Percentiles rank a stretch among this genome's conserved stretches.
These are phyloP conservation scores for Drosophila orena DNA, from an alignment of 1,140 invertebrate genomes.

Conservation along the genomic window DNA sequence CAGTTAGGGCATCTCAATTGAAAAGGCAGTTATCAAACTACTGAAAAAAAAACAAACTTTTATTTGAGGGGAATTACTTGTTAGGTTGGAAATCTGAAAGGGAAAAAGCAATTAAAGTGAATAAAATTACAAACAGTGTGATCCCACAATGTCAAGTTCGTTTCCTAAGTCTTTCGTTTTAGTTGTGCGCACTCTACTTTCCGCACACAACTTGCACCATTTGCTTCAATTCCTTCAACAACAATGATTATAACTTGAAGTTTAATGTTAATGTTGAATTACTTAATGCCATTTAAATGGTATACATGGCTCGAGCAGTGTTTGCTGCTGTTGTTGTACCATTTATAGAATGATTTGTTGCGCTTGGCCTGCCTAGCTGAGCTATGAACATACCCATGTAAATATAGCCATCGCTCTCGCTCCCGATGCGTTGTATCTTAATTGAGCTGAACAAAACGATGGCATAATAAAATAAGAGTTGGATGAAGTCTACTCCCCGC, in stretches of 20 bases:
- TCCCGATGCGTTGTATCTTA: conserved; percentile 54
- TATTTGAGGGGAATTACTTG: neutral
- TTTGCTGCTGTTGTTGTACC: conserved; percentile 24
- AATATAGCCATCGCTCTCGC: conserved; percentile 28
- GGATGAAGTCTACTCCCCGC: neutral
- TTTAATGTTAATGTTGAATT: conserved; percentile 65
- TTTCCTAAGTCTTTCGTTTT: conserved; percentile 76
- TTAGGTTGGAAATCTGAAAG: neutral
- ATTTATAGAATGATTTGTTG: conserved; percentile 78
- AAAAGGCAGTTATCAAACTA: neutral
- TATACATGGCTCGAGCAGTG: conserved; percentile 33
- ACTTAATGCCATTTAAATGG: conserved; percentile 72
- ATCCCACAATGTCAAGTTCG: conserved; percentile 59
- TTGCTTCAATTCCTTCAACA: conserved; percentile 24
- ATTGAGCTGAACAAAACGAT: conserved; percentile 65
- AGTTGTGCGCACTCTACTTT: conserved; percentile 4
- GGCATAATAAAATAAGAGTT: conserved; percentile 57
- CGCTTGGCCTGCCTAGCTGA: conserved; percentile 54
- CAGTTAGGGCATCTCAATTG: conserved; percentile 2
- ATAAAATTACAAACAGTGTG: neutral
- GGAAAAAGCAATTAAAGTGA: neutral
- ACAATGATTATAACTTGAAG: conserved; percentile 44
- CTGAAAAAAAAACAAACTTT: too few species aligned
- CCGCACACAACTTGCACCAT: conserved; percentile 26
- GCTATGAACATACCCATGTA: conserved; percentile 26